phyloP scores from a whole-genome alignment of 2,797 vertebrate species.

The Pteronotus mesoamericanus region DNA sequence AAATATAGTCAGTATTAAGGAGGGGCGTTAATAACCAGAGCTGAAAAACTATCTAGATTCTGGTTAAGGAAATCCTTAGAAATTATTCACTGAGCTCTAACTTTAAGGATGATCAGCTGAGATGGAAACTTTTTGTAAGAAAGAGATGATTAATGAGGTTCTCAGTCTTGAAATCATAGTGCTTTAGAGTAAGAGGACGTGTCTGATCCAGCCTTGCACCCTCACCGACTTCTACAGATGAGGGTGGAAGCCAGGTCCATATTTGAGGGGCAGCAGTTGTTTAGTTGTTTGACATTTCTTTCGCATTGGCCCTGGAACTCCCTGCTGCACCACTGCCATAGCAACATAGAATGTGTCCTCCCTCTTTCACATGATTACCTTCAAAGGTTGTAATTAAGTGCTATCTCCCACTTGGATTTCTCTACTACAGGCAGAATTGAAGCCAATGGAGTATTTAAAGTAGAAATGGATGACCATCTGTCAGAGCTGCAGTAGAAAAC shows the following conservation, averaged over 20 bases:
- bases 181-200: background rate
- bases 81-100: background rate
- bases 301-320: background rate
- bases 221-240: background rate
- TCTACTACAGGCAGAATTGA: background rate
- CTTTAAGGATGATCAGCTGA: background rate
- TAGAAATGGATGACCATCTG: background rate
- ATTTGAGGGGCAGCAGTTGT: background rate
- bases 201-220: background rate
- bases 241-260: background rate
- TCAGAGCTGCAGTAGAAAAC: background rate
- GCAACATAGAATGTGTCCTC: background rate
- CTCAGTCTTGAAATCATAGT: background rate
- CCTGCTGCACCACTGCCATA: background rate
- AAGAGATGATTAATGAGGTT: background rate
- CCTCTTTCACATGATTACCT: background rate
- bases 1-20: background rate
- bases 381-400: background rate
- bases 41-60: background rate
- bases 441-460: background rate
- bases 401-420: background rate
- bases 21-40: background rate
- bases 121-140: background rate
- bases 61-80: background rate
- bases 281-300: background rate